phyloP scores from a whole-genome alignment of 2,113 vertebrate genomes.

The Phalacrocorax aristotelis region DNA sequence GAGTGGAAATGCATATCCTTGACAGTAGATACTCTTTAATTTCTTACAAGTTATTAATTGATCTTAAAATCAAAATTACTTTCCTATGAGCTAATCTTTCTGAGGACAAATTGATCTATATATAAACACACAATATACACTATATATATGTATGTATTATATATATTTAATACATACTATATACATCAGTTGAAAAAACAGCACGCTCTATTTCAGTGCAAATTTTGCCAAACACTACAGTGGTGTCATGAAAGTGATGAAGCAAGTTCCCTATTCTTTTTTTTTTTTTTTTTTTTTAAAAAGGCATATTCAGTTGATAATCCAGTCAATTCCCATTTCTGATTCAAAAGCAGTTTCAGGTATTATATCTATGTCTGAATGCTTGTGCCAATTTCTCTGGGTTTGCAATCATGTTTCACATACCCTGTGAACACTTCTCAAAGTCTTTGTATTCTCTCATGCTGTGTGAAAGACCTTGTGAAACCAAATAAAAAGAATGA shows the following conservation, averaged over 20 bases:
- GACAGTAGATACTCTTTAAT: not conserved
- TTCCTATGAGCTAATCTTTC: not conserved
- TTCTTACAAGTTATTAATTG: not conserved
- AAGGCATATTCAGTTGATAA: not conserved
- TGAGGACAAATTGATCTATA: not conserved
- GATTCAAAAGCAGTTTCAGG: not conserved
- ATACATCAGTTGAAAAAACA: not conserved
- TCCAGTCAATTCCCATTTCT: not conserved
- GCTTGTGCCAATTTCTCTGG: not conserved
- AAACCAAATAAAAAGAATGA: not conserved
- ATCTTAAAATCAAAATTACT: not conserved
- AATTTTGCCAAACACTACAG: not conserved
- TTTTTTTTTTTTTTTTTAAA: not conserved
- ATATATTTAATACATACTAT: not conserved
- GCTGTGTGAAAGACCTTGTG: not conserved
- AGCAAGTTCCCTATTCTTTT: not conserved
- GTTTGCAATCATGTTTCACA: not conserved
- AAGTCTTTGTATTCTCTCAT: not conserved
- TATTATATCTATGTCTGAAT: not conserved
- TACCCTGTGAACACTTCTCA: not conserved
- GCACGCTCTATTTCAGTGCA: not conserved
- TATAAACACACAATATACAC: accelerated
- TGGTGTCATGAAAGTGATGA: not conserved
- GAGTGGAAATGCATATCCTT: not conserved
- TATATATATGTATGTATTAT: not conserved